Base-by-base conservation (phyloP, 92 coral and sea anemone genomes). In the Epizoanthus rinbou region DNA sequence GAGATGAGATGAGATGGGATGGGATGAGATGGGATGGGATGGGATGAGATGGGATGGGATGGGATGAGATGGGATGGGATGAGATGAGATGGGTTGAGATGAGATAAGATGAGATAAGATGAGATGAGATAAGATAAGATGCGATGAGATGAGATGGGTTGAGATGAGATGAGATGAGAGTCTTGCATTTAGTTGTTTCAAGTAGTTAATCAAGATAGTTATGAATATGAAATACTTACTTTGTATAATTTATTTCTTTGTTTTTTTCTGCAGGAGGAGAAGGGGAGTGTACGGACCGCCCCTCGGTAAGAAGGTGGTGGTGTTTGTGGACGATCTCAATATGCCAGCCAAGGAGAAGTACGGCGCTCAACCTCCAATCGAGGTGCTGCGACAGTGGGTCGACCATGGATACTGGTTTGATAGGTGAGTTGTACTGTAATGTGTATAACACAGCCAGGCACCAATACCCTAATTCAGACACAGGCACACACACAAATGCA, bases 341-440 rank as follows among this genome's bases (percentile, higher is more conserved):
- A 96, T 96, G 99, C 99, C 99, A 31, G 98, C 96, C 5, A 96
- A 96, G 79, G 99, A 96, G 86, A 93, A 91, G 88, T 96, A 96
- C 84, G 99, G 99, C 22, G 99, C 99, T 67, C 99, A 96, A 88
- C 99, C 99, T 22, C 99, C 99, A 4, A 93, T 96, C 19, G 99
- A 96, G 88, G 98, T 96, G 64, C 88, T 96, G 56, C 95, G 99
- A 56, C 99, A 96, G 84, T 92, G 91, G 91, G 92, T 91, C 64
- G 98, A 96, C 68, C 99, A 96, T 75, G 94, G 94, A 85, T 93
- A 91, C 93, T 96, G 95, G 94, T 96, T 93, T 90, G 99, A 96
- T 92, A 88, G 98, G 99, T 93, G 75, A 79, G 80, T 19, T 67
- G 21, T 6, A 5, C 0, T 5, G 14, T 33, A 65, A 17, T 50